Evolutionary conservation across 1,140 invertebrate species (phyloP), one percentile per base, ranked within the genome.

Genomic region (Drosophila bocqueti): DNA sequence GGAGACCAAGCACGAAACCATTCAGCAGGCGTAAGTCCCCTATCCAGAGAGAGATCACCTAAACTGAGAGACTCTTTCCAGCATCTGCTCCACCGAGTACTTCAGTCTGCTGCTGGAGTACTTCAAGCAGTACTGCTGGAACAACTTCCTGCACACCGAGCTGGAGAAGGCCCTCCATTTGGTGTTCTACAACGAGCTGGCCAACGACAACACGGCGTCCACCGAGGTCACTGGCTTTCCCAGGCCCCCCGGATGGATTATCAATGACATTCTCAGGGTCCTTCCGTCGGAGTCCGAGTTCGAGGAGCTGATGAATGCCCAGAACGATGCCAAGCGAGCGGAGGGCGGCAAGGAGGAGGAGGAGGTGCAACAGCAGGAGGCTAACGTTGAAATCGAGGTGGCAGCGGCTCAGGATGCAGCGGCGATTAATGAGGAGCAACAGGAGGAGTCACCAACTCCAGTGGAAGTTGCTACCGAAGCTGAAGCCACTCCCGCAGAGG

Each of bases 111-210:
- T 96, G 46, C 93, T 97, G 95, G 96, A 97, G 93, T 94, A 97
- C 83, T 97, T 97, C 94, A 97, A 97, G 93, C 95, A 96, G 91
- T 98, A 97, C 93, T 94, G 94, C 47, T 97, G 96, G 96, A 98
- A 98, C 93, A 98, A 97, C 93, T 97, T 98, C 92, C 93, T 98
- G 71, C 97, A 98, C 93, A 96, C 95, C 59, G 96, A 97, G 94
- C 95, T 97, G 63, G 96, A 97, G 93, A 95, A 96, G 92, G 96
- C 95, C 91, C 93, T 98, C 63, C 93, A 94, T 69, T 94, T 95
- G 92, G 95, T 96, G 67, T 94, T 97, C 62, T 67, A 76, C 75
- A 77, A 80, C 15, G 65, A 83, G 64, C 65, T 78, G 52, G 79
- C 77, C 15, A 91, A 90, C 49, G 90, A 85, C 34, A 86, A 89